Evolutionary conservation across 2,797 vertebrate species (phyloP), one percentile per base, ranked within the genome.

Genomic region (Myotis pilosus): DNA sequence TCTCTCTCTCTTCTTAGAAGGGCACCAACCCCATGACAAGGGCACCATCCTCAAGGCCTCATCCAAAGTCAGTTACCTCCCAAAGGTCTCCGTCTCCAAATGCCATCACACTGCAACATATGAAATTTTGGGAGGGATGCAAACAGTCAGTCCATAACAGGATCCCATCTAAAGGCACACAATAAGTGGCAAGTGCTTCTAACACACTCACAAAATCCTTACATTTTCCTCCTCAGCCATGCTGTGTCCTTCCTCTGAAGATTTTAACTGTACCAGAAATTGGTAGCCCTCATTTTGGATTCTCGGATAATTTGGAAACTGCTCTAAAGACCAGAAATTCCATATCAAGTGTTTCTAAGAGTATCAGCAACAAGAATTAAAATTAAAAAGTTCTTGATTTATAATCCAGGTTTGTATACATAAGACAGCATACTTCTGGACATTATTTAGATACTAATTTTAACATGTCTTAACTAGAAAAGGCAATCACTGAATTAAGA

Each of bases 401-500:
- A 11, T 57, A 28, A 87, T 64, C 20, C 68, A 60, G 23, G 41
- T 95, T 66, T 79, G 13, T 87, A 76, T 84, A 38, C 5, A 17
- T 75, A 87, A 55, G 28, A 57, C 9, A 60, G 55, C 57, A 82
- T 41, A 49, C 30, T 81, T 89, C 51, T 47, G 33, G 49, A 44
- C 3, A 20, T 83, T 94, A 81, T 64, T 84, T 94, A 93, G 36
- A 79, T 89, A 87, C 75, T 87, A 83, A 81, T 53, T 51, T 62
- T 38, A 87, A 80, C 55, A 87, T 80, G 16, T 75, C 36, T 82
- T 22, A 92, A 89, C 49, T 49, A 89, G 51, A 76, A 86, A 80
- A 92, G 80, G 38, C 28, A 30, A 88, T 19, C 57, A 44, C 2
- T 72, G 47, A 83, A 89, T 79, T 71, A 36, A 79, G 19, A 57